Percentiles rank a stretch among this genome's conserved stretches.
Evolutionary conservation across 2,113 vertebrate species (phyloP).

Genomic region (Ictalurus punctatus): DNA sequence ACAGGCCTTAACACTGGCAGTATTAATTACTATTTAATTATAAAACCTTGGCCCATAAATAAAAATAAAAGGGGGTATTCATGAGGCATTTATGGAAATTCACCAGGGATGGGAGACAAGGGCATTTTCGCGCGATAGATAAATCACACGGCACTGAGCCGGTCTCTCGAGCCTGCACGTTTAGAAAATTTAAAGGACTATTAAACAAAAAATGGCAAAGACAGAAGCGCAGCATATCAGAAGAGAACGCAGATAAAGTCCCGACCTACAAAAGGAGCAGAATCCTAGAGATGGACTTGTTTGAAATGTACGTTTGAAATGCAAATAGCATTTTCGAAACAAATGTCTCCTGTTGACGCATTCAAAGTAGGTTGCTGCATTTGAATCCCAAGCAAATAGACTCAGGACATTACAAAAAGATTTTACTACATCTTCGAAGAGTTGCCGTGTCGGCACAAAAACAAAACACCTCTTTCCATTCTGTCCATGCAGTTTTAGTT

Average conservation of each 20-base stretch:
- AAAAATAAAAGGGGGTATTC: conserved; percentile 72
- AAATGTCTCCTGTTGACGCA: conserved; percentile 10
- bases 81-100: conserved; percentile 74
- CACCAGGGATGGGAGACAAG: conserved; percentile 58
- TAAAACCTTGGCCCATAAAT: conserved; percentile 82
- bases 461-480: neutral
- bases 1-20: conserved; percentile 72
- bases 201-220: neutral
- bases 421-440: conserved; percentile 11
- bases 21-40: conserved; percentile 92
- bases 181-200: conserved; percentile 35
- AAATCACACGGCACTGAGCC: conserved; percentile 48
- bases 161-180: conserved; percentile 34
- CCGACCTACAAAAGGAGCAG: neutral
- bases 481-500: neutral
- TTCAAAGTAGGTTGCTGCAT: conserved; percentile 19
- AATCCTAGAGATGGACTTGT: neutral
- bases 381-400: conserved; percentile 22
- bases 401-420: neutral
- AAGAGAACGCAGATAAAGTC: neutral
- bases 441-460: neutral
- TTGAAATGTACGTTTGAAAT: conserved; percentile 37
- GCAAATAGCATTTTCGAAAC: neutral
- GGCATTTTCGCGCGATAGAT: conserved; percentile 51
- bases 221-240: conserved; percentile 20